Conservation (phyloP, 2,888 invertebrate genomes). For the Phaonia tiefii region DNA sequence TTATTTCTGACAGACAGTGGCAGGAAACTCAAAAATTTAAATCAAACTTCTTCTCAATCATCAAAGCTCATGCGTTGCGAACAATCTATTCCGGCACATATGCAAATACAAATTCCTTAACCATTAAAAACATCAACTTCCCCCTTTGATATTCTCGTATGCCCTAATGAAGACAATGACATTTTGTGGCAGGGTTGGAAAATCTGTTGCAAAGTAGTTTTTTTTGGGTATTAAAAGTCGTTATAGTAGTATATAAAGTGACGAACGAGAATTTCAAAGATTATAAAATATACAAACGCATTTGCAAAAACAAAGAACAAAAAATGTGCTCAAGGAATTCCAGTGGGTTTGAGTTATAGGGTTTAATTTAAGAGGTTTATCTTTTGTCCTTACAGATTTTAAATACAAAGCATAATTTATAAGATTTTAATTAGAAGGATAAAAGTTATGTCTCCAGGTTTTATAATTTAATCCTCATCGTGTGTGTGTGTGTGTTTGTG, state of each 20-base stretch:
- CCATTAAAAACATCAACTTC: too few species aligned
- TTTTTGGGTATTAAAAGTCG: not conserved
- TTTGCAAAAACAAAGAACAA: not conserved
- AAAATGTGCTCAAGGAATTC: conserved; percentile 22
- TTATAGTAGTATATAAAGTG: not conserved
- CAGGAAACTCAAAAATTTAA: too few species aligned
- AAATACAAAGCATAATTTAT: conserved; percentile 67
- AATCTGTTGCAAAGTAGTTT: not conserved
- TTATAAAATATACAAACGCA: not conserved
- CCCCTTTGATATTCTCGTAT: too few species aligned
- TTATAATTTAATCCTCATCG: conserved; percentile 30
- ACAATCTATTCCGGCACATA: too few species aligned
- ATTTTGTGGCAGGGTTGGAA: not conserved
- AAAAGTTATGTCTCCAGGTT: not conserved
- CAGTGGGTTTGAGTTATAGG: conserved; percentile 39
- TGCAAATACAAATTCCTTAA: too few species aligned
- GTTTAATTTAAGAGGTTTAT: conserved; percentile 66
- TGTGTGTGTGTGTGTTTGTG: not conserved
- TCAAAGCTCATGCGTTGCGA: too few species aligned
- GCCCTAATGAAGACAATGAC: too few species aligned
- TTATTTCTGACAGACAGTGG: too few species aligned
- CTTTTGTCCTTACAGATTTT: conserved; percentile 17
- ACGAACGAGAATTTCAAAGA: not conserved
- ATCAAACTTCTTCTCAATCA: too few species aligned
- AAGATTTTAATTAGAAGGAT: conserved; percentile 64